These are phyloP conservation scores for Zalophus californianus DNA, from an alignment of 2,797 vertebrate species.

Conservation along the genomic window DNA sequence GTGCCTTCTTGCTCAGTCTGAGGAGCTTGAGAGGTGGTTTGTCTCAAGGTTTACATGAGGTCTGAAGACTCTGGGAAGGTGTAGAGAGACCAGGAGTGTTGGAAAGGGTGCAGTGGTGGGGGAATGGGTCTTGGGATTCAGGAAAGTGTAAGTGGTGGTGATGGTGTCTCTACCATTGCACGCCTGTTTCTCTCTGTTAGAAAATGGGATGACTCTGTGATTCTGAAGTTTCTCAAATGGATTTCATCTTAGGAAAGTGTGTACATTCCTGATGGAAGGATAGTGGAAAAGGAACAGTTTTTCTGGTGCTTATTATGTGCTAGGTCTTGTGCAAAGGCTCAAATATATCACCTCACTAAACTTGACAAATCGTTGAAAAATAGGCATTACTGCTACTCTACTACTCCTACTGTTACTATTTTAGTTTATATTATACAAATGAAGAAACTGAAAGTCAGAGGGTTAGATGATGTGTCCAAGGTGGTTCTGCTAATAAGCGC, in stretches of 20 bases:
- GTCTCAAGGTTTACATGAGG: background rate
- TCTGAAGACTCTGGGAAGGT: background rate
- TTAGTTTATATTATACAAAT: background rate
- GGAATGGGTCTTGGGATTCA: background rate
- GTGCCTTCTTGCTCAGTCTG: background rate
- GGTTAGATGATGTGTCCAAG: background rate
- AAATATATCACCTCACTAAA: background rate
- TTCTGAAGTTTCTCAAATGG: conserved; percentile 30
- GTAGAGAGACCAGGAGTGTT: background rate
- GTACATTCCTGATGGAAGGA: background rate
- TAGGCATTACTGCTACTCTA: background rate
- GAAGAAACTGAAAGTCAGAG: background rate
- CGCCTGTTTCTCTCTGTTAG: background rate
- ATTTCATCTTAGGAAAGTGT: background rate
- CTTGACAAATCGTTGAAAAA: background rate
- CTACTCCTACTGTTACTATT: background rate
- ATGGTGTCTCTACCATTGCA: background rate
- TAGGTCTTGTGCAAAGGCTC: background rate
- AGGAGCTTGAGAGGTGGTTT: background rate
- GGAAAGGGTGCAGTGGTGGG: background rate
- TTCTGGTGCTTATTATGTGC: conserved; percentile 26
- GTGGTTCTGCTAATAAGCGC: background rate
- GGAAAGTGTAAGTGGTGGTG: background rate
- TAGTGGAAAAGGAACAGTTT: background rate
- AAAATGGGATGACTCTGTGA: background rate